Evolutionary conservation across 2,888 invertebrate genomes (phyloP).

Genomic region (Idaea dimidiata): DNA sequence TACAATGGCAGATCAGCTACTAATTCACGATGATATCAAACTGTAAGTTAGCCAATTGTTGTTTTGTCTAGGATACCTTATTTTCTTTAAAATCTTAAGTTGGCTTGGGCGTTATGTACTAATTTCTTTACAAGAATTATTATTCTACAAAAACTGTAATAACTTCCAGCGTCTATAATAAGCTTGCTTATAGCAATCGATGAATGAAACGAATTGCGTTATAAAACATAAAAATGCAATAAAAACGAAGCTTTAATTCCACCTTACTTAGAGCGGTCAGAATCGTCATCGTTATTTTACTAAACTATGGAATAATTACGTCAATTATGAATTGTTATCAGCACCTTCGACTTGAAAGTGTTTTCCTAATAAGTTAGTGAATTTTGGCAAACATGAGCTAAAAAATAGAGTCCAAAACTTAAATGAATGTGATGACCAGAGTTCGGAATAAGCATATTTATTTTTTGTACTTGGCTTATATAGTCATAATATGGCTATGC

Average conservation of each 20-base stretch:
- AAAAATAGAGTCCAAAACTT: neutral
- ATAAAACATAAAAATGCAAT: neutral
- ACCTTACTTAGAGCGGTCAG: neutral
- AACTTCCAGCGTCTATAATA: neutral
- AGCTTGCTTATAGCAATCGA: neutral
- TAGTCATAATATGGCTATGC: too few relatives aligned
- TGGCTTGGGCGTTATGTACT: neutral
- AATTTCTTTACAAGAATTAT: neutral
- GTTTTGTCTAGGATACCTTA: conserved; percentile 20
- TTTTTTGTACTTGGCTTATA: too few relatives aligned
- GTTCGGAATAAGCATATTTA: too few relatives aligned
- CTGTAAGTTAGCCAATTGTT: conserved; percentile 78
- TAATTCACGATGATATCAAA: conserved; percentile 87
- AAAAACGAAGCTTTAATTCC: neutral
- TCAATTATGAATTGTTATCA: conserved; percentile 14
- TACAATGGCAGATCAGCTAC: conserved; percentile 82
- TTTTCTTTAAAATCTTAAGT: conserved; percentile 23
- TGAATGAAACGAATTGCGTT: neutral
- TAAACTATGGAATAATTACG: neutral
- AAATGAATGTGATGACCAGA: too few relatives aligned
- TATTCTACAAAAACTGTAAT: neutral
- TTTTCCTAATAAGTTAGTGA: neutral
- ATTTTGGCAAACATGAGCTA: neutral
- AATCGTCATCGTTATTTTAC: neutral
- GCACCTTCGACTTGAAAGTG: neutral